A percentile compares a stretch with the other conserved stretches of the same genome.
phyloP scores from a whole-genome alignment of 2,113 vertebrate species.

The Thamnophis sirtalis region DNA sequence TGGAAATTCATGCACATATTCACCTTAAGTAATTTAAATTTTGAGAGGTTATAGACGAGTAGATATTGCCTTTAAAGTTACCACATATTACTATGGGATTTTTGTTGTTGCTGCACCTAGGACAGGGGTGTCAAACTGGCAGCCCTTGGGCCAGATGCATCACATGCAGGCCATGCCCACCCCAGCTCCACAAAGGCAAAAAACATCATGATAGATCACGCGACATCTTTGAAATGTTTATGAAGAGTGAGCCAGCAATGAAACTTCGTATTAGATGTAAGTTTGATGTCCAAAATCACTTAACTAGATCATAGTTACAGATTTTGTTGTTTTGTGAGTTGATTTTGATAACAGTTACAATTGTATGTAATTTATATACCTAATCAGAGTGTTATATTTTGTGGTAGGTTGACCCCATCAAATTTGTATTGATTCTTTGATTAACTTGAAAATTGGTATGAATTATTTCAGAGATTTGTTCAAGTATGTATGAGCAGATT shows the following conservation, averaged over 20 bases:
- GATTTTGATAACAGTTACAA: background rate
- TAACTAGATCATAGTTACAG: background rate
- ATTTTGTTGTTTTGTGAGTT: background rate
- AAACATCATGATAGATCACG: no score
- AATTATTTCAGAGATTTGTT: background rate
- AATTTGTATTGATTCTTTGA: slow-evolving; percentile 5
- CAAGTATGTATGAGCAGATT: background rate
- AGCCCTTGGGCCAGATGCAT: no score
- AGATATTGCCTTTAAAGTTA: background rate
- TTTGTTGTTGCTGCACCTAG: background rate
- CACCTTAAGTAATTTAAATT: background rate
- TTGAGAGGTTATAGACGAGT: background rate
- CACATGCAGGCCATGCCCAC: no score
- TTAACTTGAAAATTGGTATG: background rate
- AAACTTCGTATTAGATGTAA: background rate
- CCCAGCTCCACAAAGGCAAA: no score
- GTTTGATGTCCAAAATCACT: background rate
- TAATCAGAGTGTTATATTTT: slow-evolving; percentile 27
- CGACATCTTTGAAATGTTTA: background rate
- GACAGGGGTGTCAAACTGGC: no score
- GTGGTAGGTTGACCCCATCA: slow-evolving; percentile 1
- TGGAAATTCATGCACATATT: background rate
- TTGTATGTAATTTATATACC: slow-evolving; percentile 35
- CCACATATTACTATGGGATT: background rate
- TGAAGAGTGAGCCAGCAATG: background rate